These are phyloP conservation scores for Allygus modestus DNA, from an alignment of 2,888 invertebrate species.

Conservation along the genomic window DNA sequence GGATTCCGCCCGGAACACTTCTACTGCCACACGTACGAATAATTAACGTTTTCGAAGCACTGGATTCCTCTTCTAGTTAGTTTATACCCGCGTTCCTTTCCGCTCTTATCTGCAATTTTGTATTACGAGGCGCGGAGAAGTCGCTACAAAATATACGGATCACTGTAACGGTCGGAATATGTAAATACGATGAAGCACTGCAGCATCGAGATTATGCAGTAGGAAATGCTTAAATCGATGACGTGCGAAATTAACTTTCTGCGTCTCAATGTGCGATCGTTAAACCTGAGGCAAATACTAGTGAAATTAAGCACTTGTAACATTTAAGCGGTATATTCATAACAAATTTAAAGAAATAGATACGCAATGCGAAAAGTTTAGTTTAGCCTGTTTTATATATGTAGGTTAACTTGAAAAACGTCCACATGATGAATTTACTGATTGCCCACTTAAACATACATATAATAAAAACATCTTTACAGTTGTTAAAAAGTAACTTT, in stretches of 20 bases:
- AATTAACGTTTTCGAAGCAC: conserved; percentile 35
- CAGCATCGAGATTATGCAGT: conserved; percentile 45
- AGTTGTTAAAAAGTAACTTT: too few species aligned
- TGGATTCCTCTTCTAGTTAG: conserved; percentile 6
- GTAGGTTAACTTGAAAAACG: too few species aligned
- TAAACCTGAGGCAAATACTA: too few species aligned
- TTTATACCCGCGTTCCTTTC: neutral
- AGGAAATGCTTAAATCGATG: conserved; percentile 15
- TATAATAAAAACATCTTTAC: too few species aligned
- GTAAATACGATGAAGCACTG: conserved; percentile 46
- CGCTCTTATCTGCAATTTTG: conserved; percentile 50
- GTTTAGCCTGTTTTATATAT: too few species aligned
- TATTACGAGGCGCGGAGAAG: conserved; percentile 31
- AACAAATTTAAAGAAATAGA: too few species aligned
- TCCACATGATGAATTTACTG: too few species aligned
- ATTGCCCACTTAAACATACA: too few species aligned
- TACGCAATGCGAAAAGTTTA: too few species aligned
- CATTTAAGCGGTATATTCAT: too few species aligned
- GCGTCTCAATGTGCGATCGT: too few species aligned
- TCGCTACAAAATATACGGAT: conserved; percentile 51
- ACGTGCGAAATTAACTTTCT: neutral
- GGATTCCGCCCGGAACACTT: neutral
- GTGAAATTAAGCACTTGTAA: too few species aligned
- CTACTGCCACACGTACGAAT: conserved; percentile 25
- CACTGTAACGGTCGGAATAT: conserved; percentile 49